Base-by-base conservation (phyloP, 2,888 invertebrate species). In the Ptychoptera albimana region DNA sequence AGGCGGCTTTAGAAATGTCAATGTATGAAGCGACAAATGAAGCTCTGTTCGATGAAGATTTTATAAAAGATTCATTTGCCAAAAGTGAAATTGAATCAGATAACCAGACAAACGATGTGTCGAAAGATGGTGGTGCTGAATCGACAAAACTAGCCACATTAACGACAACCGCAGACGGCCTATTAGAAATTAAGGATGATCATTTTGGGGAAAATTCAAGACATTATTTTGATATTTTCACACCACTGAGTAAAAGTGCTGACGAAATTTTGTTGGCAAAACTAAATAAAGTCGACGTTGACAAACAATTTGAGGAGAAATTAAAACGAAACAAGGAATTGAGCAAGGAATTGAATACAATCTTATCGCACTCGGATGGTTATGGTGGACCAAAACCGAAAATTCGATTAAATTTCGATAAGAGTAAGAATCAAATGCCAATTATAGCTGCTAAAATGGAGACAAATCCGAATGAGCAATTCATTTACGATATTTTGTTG, bases 161-260 rank as follows among this genome's bases (percentile, higher is more conserved):
- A 39, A 30, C 13, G 39, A 39, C 29, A 12, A 30, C 13, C 13
- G 29, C 6, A 8, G 34, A 12, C 16, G 42, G 36, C 42, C 40
- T 56, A 54, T 60, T 76, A 42, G 75, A 75, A 52, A 76, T 76
- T 58, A 76, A 75, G 52, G 75, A 75, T 49, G 75, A 76, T 53
- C 74, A 76, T 55, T 76, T 76, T 50, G 76, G 75, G 0, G 72
- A 74, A 51, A 59, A 60, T 46, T 59, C 59, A 8, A 38, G 37
- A 8, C 43, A 42, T 43, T 13, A 40, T 42, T 42, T 42, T n/a
- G 35, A 42, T 42, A 23, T 42, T 42, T 55, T 37, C 43, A 47
- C 50, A 31, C 56, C 57, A 2, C 44, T 60, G 2, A 60, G 56
- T 42, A 59, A 57, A 42, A 66, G 64, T 48, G 59, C 57, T 0